A percentile compares a stretch with the other conserved stretches of the same genome.
Conservation (phyloP, 2,888 invertebrate genomes). For the Incurvaria masculella region DNA sequence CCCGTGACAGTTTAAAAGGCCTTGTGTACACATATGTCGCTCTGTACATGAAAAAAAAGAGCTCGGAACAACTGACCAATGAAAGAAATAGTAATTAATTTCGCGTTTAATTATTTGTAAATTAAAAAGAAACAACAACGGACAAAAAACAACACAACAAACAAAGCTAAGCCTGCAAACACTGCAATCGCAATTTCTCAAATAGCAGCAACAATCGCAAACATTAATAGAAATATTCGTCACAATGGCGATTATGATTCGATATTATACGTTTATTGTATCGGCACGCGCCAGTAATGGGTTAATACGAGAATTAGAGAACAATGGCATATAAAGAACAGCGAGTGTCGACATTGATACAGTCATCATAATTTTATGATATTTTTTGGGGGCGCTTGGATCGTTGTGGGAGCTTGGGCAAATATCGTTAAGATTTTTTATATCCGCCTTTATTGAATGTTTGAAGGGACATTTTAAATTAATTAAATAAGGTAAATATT, state of each 20-base stretch:
- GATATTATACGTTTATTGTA: slow-evolving; percentile 42
- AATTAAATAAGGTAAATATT: too few relatives aligned
- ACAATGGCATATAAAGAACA: slow-evolving; percentile 42
- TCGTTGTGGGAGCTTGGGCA: neutral
- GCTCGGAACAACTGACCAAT: neutral
- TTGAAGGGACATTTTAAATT: too few relatives aligned
- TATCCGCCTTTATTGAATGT: too few relatives aligned
- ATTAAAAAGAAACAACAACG: slow-evolving; percentile 14
- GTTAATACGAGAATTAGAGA: slow-evolving; percentile 51
- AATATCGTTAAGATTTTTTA: too few relatives aligned
- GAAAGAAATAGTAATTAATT: too few relatives aligned
- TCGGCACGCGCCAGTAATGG: slow-evolving; percentile 51
- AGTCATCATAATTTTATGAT: neutral
- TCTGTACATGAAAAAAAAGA: too few relatives aligned
- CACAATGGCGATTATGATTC: slow-evolving; percentile 26
- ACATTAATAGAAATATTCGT: slow-evolving; percentile 20
- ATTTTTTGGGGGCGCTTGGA: neutral
- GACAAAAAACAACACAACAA: slow-evolving; percentile 3
- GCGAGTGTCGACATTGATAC: slow-evolving; percentile 43
- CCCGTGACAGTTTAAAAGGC: too few relatives aligned
- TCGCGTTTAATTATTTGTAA: too few relatives aligned
- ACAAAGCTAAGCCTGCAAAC: neutral
- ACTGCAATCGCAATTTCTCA: slow-evolving; percentile 2
- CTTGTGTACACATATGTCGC: too few relatives aligned
- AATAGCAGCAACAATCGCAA: slow-evolving; percentile 15